phyloP scores from a whole-genome alignment of 2,113 vertebrate genomes.

The Myxocyprinus asiaticus region DNA sequence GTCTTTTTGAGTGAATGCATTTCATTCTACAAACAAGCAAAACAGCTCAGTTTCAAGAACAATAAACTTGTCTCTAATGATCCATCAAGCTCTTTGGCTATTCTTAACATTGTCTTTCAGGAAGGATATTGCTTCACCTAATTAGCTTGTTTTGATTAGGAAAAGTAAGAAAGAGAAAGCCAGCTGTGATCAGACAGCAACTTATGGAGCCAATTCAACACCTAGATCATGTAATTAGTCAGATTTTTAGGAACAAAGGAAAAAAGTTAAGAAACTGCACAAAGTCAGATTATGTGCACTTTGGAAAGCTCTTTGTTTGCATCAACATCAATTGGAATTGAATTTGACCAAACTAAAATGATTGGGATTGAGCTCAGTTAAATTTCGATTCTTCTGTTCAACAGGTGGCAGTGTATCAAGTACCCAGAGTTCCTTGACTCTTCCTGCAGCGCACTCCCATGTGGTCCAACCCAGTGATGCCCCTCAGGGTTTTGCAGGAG shows the following conservation, averaged over 20 bases:
- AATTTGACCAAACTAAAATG: conserved; percentile 1
- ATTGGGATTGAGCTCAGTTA: neutral
- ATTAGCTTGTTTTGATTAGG: neutral
- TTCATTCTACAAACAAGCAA: neutral
- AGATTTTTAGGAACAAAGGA: neutral
- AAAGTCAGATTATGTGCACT: neutral
- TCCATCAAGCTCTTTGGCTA: neutral
- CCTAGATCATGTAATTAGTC: neutral
- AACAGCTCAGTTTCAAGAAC: neutral
- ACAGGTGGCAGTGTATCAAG: conserved; percentile 76
- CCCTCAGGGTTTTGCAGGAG: conserved; percentile 67
- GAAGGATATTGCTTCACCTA: neutral
- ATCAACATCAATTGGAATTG: neutral
- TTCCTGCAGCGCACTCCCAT: conserved; percentile 59
- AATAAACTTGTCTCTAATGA: neutral
- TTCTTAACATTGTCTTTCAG: neutral
- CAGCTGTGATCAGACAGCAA: neutral
- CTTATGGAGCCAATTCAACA: neutral
- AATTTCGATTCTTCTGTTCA: conserved; percentile 15
- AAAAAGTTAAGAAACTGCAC: neutral
- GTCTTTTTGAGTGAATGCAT: neutral
- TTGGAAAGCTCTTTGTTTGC: neutral
- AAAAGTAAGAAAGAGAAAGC: neutral
- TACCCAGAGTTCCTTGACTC: conserved; percentile 36
- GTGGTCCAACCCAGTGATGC: conserved; percentile 62